A percentile compares a stretch with the other conserved stretches of the same genome.
Conservation (phyloP, 2,888 invertebrate genomes). For the Seira sanloemensis region DNA sequence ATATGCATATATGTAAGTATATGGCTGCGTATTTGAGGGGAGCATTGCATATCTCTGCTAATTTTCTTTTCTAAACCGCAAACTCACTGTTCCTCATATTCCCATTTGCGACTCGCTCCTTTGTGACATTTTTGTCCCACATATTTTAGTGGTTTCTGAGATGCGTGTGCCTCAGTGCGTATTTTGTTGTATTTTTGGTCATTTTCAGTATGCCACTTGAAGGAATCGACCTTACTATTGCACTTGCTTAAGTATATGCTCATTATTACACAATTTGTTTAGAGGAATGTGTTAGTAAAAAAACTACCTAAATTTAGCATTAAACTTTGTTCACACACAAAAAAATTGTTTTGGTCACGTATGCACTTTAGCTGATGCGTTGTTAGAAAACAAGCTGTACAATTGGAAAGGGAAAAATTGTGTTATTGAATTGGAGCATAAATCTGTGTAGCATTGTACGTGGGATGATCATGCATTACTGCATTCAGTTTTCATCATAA, state of each 20-base stretch:
- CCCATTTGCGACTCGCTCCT: neutral
- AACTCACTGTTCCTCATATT: neutral
- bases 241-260: neutral
- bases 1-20: neutral
- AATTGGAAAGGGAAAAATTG: neutral
- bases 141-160: neutral
- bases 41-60: neutral
- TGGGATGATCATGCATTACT: neutral
- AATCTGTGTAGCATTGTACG: neutral
- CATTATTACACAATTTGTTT: neutral
- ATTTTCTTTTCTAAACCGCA: neutral
- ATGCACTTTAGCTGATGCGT: neutral
- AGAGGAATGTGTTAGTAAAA: neutral
- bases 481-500: too few relatives aligned
- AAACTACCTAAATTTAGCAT: neutral
- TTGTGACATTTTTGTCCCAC: neutral
- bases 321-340: neutral
- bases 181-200: neutral
- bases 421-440: neutral
- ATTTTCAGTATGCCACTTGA: too few relatives aligned
- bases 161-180: neutral
- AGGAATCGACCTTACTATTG: neutral
- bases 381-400: neutral
- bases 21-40: neutral
- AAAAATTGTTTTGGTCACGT: neutral